phyloP scores from a whole-genome alignment of 1,140 invertebrate species.

The Vanessa atalanta region DNA sequence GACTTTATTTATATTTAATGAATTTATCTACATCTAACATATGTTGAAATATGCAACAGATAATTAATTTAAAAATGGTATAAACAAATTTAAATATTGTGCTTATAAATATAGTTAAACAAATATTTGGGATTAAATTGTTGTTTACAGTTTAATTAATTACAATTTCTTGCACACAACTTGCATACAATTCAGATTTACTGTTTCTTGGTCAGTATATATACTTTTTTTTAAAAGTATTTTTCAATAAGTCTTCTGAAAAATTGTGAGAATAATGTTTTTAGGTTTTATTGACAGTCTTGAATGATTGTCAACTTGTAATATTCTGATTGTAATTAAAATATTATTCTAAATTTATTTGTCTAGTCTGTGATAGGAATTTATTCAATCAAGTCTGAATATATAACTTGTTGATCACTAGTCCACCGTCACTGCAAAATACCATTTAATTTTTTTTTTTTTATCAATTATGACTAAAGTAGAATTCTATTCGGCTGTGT shows the following conservation, averaged over 20 bases:
- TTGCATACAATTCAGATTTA: neutral
- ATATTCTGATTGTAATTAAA: slow-evolving; percentile 13
- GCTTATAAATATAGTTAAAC: slow-evolving; percentile 16
- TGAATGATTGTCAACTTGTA: slow-evolving; percentile 19
- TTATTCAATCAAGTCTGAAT: slow-evolving; percentile 31
- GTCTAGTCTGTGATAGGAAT: slow-evolving; percentile 68
- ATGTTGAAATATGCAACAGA: neutral
- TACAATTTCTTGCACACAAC: neutral
- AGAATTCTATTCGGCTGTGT: neutral
- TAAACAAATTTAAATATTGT: neutral
- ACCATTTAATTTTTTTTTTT: neutral
- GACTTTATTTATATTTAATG: slow-evolving; percentile 48
- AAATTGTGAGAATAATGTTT: neutral
- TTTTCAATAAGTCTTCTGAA: neutral
- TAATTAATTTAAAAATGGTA: slow-evolving; percentile 1
- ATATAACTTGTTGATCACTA: slow-evolving; percentile 25
- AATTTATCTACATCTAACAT: slow-evolving; percentile 15
- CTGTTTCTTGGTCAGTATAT: neutral
- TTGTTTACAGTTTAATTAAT: neutral
- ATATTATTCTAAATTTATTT: slow-evolving; percentile 28
- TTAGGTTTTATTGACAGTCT: neutral
- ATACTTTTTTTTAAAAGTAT: neutral
- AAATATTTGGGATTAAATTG: slow-evolving; percentile 11
- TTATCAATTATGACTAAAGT: neutral
- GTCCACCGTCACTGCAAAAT: slow-evolving; percentile 2